Percentiles rank a stretch among this genome's conserved stretches.
These are phyloP conservation scores for Python bivittatus DNA, from an alignment of 2,113 vertebrate genomes.

Conservation along the genomic window DNA sequence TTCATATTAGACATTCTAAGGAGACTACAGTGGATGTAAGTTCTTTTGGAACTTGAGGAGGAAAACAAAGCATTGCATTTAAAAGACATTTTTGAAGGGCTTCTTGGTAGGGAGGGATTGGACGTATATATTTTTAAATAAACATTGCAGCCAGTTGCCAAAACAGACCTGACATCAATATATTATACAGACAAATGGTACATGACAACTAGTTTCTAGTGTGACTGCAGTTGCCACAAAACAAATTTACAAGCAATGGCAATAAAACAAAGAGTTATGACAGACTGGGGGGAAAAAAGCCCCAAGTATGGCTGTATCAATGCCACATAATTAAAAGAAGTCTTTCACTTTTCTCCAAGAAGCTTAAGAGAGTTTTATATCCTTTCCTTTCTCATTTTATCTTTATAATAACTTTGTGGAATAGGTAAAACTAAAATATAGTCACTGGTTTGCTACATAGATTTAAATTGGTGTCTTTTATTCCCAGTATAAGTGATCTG, in stretches of 20 bases:
- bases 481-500: not conserved
- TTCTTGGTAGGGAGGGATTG: not conserved
- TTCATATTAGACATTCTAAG: slow-evolving; percentile 13
- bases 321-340: too few species aligned
- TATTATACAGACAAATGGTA: not conserved
- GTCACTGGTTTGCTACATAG: not conserved
- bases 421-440: not conserved
- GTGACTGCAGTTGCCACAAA: not conserved
- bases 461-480: not conserved
- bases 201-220: not conserved
- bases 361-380: not conserved
- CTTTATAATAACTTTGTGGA: not conserved
- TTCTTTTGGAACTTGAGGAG: not conserved
- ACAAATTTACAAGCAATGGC: not conserved
- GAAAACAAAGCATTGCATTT: not conserved
- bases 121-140: not conserved
- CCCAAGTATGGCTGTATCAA: not conserved
- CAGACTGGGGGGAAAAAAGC: not conserved
- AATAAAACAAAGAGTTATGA: not conserved
- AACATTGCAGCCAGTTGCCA: not conserved
- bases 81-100: not conserved
- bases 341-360: not conserved
- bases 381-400: not conserved
- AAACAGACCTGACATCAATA: not conserved
- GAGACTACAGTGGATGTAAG: not conserved